Evolutionary conservation across 2,888 invertebrate species (phyloP).

Genomic region (Drosophila parthenogenetica): DNA sequence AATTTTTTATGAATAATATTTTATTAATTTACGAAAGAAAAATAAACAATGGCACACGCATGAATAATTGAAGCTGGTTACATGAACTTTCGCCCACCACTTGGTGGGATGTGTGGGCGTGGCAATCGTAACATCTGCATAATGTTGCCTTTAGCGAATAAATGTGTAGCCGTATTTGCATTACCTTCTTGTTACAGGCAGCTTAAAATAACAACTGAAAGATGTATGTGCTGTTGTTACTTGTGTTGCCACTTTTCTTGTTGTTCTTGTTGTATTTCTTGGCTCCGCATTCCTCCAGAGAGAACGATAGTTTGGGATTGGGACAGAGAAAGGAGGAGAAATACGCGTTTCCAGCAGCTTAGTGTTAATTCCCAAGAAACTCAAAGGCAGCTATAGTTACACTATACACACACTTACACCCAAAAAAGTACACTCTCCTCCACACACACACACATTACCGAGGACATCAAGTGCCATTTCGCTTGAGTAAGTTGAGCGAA

Average conservation of each 20-base stretch:
- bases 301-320: neutral
- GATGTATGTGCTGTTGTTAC: conserved; percentile 28
- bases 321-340: neutral
- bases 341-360: conserved; percentile 61
- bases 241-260: conserved; percentile 6
- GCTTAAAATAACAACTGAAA: conserved; percentile 56
- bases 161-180: conserved; percentile 46
- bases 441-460: conserved; percentile 27
- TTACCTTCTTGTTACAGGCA: conserved; percentile 65
- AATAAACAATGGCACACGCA: conserved; percentile 1
- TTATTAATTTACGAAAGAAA: conserved; percentile 1
- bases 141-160: conserved; percentile 12
- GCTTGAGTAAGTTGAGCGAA: conserved; percentile 73
- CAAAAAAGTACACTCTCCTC: conserved; percentile 1
- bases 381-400: conserved; percentile 41
- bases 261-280: conserved; percentile 7
- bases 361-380: conserved; percentile 73
- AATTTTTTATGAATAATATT: neutral
- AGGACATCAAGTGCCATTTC: conserved; percentile 73
- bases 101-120: conserved; percentile 4
- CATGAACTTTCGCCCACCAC: neutral
- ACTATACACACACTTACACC: conserved; percentile 20
- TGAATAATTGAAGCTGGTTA: conserved; percentile 36
- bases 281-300: conserved; percentile 32
- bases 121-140: conserved; percentile 20